Base-by-base conservation (phyloP, 1,140 invertebrate species). In the Cotesia vestalis region DNA sequence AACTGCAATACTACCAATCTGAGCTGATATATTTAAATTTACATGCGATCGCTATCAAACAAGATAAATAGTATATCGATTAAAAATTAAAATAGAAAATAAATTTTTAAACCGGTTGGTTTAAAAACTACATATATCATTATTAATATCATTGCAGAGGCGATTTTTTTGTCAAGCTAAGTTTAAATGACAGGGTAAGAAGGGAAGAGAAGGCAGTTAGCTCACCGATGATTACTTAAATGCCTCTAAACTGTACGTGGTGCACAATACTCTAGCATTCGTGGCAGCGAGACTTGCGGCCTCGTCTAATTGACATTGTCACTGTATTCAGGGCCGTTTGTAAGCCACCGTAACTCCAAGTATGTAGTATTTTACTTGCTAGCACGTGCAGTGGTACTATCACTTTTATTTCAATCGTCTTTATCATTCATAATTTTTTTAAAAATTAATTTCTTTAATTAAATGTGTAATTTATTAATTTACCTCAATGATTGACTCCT, bases 251-350 rank as follows among this genome's bases (percentile, higher is more conserved):
- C 59, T 72, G 69, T 20, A 73, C 40, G 62, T 69, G 61, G 60
- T 69, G 68, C 67, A 62, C 53, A 66, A 67, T 55, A 52, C 53
- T 70, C 62, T 70, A 46, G 4, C 11, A 46, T 46, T 40, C 52
- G 61, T 73, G 51, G 67, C 67, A 63, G 67, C 70, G 63, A 72
- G 52, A 66, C 72, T 69, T 69, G 66, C 71, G 72, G 72, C 68
- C 75, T 74, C 46, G 75, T 72, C 60, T 79, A 79, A 80, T 79
- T 78, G 77, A 78, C 77, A 79, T 72, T 79, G 76, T 73, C 72
- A 76, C 73, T 74, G 55, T 66, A 71, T 69, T 79, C 77, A 78
- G 66, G 69, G 72, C 70, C 77, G 46, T 74, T 74, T 66, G 40
- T 60, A 11, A 72, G 62, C 63, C 63, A 72, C 70, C 52, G 62